Evolutionary conservation across 2,797 vertebrate species (phyloP).

Genomic region (Tadarida brasiliensis): DNA sequence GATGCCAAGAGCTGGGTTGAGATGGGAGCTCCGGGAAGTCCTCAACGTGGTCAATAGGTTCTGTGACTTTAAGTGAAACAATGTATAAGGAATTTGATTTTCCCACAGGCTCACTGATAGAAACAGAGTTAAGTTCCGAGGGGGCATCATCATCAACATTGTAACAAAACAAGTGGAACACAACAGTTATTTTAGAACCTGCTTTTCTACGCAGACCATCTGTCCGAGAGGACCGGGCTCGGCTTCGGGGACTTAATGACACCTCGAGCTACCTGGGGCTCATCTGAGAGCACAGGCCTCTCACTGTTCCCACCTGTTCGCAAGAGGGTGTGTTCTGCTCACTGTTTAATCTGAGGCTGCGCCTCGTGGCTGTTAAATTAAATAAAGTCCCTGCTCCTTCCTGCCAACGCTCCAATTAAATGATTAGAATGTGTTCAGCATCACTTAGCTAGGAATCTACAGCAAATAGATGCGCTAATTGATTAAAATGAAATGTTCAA

Average conservation of each 20-base stretch:
- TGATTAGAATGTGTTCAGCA: slow-evolving; percentile 1
- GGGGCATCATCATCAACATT: too few species aligned
- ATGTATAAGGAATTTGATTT: background rate
- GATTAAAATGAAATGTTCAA: background rate
- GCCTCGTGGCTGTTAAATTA: slow-evolving; percentile 15
- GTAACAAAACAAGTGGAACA: background rate
- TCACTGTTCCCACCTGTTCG: background rate
- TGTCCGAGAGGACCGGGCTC: background rate
- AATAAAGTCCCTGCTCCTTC: slow-evolving; percentile 65
- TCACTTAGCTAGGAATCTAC: slow-evolving; percentile 5
- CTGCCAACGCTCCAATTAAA: slow-evolving; percentile 24
- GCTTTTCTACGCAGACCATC: background rate
- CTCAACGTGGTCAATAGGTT: background rate
- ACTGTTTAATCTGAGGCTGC: background rate
- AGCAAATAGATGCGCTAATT: background rate
- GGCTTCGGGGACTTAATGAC: background rate
- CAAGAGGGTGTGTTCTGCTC: background rate
- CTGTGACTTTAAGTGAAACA: background rate
- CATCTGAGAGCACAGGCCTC: background rate
- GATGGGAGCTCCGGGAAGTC: background rate
- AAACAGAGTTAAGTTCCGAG: too few species aligned
- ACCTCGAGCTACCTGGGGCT: background rate
- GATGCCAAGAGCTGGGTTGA: background rate
- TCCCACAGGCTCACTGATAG: background rate
- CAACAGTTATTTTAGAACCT: background rate